Percentiles rank a stretch among this genome's conserved stretches.
These are phyloP conservation scores for Gymnogyps californianus DNA, from an alignment of 2,113 vertebrate genomes.

Conservation along the genomic window DNA sequence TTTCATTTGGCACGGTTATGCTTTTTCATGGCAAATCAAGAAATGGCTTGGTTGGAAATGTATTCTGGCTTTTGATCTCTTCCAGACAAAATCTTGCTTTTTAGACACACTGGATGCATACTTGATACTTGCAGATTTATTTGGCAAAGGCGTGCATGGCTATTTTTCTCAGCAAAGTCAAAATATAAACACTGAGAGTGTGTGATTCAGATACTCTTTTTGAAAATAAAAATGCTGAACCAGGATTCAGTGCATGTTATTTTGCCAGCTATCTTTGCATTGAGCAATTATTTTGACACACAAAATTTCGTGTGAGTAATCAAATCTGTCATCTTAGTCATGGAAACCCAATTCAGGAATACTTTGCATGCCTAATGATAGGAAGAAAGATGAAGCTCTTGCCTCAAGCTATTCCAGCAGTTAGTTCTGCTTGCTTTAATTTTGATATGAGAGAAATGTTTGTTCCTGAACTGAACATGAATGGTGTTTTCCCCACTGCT, in stretches of 20 bases:
- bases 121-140: neutral
- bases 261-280: slow-evolving; percentile 11
- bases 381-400: neutral
- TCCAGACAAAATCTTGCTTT: neutral
- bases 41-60: neutral
- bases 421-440: slow-evolving; percentile 32
- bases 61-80: neutral
- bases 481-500: neutral
- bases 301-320: slow-evolving; percentile 24
- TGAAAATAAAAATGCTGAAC: neutral
- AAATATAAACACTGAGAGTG: neutral
- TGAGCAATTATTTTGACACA: slow-evolving; percentile 38
- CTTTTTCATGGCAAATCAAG: neutral
- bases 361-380: slow-evolving; percentile 44
- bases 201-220: neutral
- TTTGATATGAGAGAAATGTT: neutral
- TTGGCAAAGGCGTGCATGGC: neutral
- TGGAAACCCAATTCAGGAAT: neutral
- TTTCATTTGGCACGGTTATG: neutral
- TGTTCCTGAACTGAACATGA: neutral
- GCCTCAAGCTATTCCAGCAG: slow-evolving; percentile 7
- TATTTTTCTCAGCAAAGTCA: slow-evolving; percentile 1
- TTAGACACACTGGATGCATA: neutral
- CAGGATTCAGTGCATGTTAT: neutral
- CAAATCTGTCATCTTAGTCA: slow-evolving; percentile 44